A percentile compares a stretch with the other conserved stretches of the same genome.
Conservation (phyloP, 2,888 invertebrate genomes). For the Drosophila quasianomalipes region DNA sequence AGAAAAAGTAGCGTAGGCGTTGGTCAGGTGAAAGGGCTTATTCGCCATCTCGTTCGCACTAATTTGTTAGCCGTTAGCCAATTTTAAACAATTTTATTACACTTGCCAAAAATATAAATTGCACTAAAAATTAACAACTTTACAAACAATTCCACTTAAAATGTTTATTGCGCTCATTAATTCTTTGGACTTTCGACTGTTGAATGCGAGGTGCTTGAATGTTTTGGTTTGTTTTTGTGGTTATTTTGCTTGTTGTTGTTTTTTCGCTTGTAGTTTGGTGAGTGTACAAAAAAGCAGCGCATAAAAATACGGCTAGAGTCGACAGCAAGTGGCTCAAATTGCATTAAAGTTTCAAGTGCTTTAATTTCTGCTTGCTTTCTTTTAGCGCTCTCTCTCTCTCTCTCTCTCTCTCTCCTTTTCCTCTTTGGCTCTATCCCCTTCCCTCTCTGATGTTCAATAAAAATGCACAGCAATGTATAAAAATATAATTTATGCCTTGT, state of each 20-base stretch:
- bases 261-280: slow-evolving; percentile 34
- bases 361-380: slow-evolving; percentile 50
- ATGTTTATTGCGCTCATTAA: slow-evolving; percentile 82
- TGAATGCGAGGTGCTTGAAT: slow-evolving; percentile 46
- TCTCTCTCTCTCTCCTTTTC: neutral
- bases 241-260: slow-evolving; percentile 24
- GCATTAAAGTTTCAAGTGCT: slow-evolving; percentile 76
- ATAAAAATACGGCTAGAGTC: slow-evolving; percentile 33
- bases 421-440: neutral
- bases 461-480: slow-evolving; percentile 45
- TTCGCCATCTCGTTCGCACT: neutral
- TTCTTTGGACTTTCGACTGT: slow-evolving; percentile 66
- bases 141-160: slow-evolving; percentile 81
- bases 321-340: slow-evolving; percentile 56
- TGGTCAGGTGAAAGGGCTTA: slow-evolving; percentile 33
- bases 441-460: slow-evolving; percentile 43
- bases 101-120: slow-evolving; percentile 80
- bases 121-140: slow-evolving; percentile 83
- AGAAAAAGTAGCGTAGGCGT: neutral
- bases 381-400: too few relatives aligned
- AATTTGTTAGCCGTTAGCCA: slow-evolving; percentile 39
- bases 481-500: slow-evolving; percentile 73
- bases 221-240: neutral
- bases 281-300: slow-evolving; percentile 20
- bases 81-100: slow-evolving; percentile 78